Conservation (phyloP, 2,113 vertebrate species). For the Pseudolaguvia tuberculata region DNA sequence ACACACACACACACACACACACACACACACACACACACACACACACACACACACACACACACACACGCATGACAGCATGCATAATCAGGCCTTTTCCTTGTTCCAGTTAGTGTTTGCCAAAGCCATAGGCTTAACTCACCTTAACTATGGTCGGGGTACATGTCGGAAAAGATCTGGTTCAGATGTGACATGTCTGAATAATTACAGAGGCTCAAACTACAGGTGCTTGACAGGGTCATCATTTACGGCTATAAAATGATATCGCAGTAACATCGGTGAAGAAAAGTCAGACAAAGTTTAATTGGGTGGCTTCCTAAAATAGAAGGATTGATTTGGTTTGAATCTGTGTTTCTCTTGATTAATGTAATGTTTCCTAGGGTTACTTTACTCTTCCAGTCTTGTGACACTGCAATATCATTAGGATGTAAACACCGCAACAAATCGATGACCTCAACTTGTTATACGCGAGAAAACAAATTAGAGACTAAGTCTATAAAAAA, state of each 20-base stretch:
- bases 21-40: neutral
- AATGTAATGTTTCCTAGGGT: neutral
- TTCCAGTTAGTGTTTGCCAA: constrained; percentile 13
- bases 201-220: constrained; percentile 12
- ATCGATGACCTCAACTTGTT: neutral
- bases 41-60: neutral
- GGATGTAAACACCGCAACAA: neutral
- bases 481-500: too few relatives aligned
- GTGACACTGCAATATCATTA: too few relatives aligned
- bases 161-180: neutral
- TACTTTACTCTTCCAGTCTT: neutral
- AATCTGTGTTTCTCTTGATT: neutral
- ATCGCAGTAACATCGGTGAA: neutral
- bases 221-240: neutral
- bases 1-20: neutral
- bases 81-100: constrained; percentile 36
- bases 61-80: constrained; percentile 28
- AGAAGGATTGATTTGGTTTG: neutral
- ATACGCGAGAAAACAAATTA: neutral
- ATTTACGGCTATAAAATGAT: neutral
- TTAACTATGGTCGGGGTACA: constrained; percentile 18
- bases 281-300: neutral
- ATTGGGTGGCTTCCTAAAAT: neutral
- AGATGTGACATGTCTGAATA: constrained; percentile 25
- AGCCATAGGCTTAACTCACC: constrained; percentile 24